Evolutionary conservation across 1,140 invertebrate species (phyloP).

Genomic region (Agraylea sexmaculata): DNA sequence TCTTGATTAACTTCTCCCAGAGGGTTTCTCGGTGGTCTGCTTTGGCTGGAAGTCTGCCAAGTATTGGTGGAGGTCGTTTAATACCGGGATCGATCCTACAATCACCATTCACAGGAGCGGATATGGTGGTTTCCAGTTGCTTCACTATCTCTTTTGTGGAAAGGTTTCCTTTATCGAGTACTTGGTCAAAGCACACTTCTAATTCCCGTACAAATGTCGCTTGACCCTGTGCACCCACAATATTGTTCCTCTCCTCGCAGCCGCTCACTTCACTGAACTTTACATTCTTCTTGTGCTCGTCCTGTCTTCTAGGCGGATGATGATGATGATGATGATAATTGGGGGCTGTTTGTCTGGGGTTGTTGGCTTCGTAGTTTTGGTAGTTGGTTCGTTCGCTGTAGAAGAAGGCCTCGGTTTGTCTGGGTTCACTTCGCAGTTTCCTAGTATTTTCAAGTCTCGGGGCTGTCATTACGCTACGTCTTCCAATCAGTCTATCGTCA

Average conservation of each 20-base stretch:
- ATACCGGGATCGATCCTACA: conserved; percentile 8
- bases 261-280: conserved; percentile 41
- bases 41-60: conserved; percentile 15
- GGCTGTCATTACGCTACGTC: too few relatives aligned
- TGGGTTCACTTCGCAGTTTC: conserved; percentile 1
- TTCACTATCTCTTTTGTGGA: conserved; percentile 23
- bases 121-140: background rate
- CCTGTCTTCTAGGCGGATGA: conserved; percentile 5
- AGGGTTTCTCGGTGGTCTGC: conserved; percentile 11
- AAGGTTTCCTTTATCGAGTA: conserved; percentile 30
- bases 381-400: conserved; percentile 5
- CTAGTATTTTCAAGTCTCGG: too few relatives aligned
- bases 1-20: conserved; percentile 24
- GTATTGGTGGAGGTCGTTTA: background rate
- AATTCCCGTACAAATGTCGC: conserved; percentile 34
- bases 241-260: conserved; percentile 31
- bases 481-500: too few relatives aligned
- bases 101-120: conserved; percentile 12
- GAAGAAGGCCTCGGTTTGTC: conserved; percentile 4
- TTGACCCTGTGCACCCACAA: conserved; percentile 34
- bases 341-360: background rate
- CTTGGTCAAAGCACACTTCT: conserved; percentile 37
- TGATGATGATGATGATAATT: background rate
- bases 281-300: conserved; percentile 34
- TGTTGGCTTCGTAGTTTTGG: conserved; percentile 8